Conservation (phyloP, 2,888 invertebrate species). For the Leucophenga montana region DNA sequence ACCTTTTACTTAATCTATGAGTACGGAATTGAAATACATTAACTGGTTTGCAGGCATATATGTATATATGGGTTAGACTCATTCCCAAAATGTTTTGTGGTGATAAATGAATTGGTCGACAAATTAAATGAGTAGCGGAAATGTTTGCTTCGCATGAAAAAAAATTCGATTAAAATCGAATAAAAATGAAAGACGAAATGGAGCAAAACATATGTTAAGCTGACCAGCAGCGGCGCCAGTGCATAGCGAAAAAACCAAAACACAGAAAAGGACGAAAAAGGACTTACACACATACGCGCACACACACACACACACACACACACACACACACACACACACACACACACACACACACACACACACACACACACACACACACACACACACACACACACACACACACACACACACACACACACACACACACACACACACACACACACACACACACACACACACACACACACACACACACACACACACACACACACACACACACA, state of each 20-base stretch:
- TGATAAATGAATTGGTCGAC: constrained; percentile 69
- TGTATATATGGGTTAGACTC: background rate
- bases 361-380: background rate
- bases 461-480: constrained; percentile 57
- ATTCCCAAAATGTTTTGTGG: constrained; percentile 38
- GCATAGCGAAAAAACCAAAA: background rate
- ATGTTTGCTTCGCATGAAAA: constrained; percentile 41
- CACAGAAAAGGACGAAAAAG: background rate
- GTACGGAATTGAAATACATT: too few relatives aligned
- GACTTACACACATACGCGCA: constrained; percentile 44
- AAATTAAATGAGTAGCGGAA: constrained; percentile 70
- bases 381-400: constrained; percentile 21
- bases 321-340: constrained; percentile 21
- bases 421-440: background rate
- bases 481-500: background rate
- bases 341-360: constrained; percentile 57
- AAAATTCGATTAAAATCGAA: background rate
- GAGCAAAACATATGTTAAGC: constrained; percentile 6
- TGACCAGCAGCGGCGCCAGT: background rate
- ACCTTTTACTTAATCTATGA: too few relatives aligned
- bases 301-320: background rate
- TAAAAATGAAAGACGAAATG: background rate
- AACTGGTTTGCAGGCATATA: too few relatives aligned
- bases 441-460: constrained; percentile 21
- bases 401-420: constrained; percentile 57